A percentile compares a stretch with the other conserved stretches of the same genome.
These are phyloP conservation scores for Drosophila kokeensis DNA, from an alignment of 2,888 invertebrate species.

Conservation along the genomic window DNA sequence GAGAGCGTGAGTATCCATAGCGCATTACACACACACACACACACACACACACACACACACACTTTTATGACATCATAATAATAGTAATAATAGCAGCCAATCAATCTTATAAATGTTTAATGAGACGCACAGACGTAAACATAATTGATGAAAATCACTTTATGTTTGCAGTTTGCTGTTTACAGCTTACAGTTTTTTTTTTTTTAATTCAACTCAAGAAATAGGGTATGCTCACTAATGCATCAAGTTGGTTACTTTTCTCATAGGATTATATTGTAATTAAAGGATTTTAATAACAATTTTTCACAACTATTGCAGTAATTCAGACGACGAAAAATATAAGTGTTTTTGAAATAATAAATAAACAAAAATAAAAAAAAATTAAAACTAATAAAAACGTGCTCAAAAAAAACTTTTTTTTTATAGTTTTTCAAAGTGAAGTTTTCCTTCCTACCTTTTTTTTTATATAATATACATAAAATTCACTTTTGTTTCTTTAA, in stretches of 20 bases:
- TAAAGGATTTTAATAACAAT: background rate
- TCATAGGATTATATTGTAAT: background rate
- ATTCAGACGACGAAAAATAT: background rate
- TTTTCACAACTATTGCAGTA: background rate
- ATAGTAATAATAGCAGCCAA: conserved; percentile 38
- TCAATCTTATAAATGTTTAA: conserved; percentile 76
- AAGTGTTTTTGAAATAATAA: background rate
- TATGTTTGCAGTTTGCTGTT: conserved; percentile 31
- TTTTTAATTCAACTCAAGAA: conserved; percentile 14
- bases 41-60: background rate
- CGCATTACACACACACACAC: conserved; percentile 1
- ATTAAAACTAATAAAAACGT: background rate
- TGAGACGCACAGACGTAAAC: conserved; percentile 57
- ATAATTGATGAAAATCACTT: conserved; percentile 72
- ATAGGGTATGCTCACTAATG: background rate
- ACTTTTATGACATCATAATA: conserved; percentile 63
- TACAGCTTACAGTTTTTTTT: background rate
- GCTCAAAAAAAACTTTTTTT: background rate
- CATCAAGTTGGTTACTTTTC: background rate
- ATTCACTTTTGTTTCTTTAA: too few species aligned
- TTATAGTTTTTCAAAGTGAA: background rate
- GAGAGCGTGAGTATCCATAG: background rate
- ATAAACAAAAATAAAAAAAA: background rate
- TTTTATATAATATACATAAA: background rate
- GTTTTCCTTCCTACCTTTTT: background rate